phyloP scores from a whole-genome alignment of 2,113 vertebrate genomes.

The Saccopteryx leptura region DNA sequence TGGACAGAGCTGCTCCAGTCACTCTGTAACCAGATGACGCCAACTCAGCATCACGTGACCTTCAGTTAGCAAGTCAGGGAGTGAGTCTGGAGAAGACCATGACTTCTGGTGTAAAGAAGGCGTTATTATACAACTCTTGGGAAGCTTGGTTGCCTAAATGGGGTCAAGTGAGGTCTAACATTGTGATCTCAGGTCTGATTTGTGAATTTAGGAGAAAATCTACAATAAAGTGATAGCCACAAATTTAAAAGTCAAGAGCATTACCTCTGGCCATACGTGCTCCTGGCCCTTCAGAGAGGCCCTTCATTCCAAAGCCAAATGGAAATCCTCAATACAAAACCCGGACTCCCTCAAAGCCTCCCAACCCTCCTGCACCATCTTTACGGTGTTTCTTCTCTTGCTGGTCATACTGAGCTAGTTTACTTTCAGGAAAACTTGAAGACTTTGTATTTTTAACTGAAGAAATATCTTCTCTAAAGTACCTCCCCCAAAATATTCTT shows the following conservation, averaged over 20 bases:
- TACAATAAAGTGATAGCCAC: not conserved
- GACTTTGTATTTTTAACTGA: constrained; percentile 37
- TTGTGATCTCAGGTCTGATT: not conserved
- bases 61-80: not conserved
- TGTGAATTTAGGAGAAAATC: not conserved
- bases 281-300: not conserved
- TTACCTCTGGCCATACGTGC: not conserved
- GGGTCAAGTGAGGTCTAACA: not conserved
- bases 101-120: not conserved
- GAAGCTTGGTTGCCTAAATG: constrained; percentile 1
- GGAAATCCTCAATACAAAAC: not conserved
- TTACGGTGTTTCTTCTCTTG: not conserved
- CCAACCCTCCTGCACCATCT: fast-evolving
- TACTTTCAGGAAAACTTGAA: not conserved
- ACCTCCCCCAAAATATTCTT: constrained; percentile 2
- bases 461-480: not conserved
- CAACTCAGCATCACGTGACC: not conserved
- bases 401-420: not conserved
- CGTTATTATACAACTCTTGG: not conserved
- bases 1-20: not conserved
- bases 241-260: constrained; percentile 36
- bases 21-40: not conserved
- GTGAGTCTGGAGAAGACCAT: not conserved
- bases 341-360: not conserved
- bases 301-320: constrained; percentile 18